Evolutionary conservation across 2,113 vertebrate genomes (phyloP).

Genomic region (Myiagra hebetior): DNA sequence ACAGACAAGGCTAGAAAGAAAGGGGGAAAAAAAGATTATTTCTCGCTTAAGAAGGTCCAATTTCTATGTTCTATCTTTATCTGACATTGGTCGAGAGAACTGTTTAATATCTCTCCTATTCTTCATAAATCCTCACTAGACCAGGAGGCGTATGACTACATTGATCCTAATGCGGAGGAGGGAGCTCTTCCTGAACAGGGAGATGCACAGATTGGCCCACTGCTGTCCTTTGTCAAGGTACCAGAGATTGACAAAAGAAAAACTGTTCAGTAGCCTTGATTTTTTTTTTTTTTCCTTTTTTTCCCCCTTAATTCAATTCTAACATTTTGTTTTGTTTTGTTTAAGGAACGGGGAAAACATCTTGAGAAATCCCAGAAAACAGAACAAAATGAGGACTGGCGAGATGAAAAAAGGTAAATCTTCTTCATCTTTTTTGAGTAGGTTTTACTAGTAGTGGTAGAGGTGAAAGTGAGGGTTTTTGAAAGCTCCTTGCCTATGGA

Average conservation of each 20-base stretch:
- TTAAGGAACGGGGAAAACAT: conserved; percentile 85
- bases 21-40: neutral
- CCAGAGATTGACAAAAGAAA: neutral
- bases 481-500: neutral
- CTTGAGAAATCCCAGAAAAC: conserved; percentile 84
- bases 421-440: neutral
- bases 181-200: conserved; percentile 82
- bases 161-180: conserved; percentile 87
- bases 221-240: conserved; percentile 91
- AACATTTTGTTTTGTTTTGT: neutral
- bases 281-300: too few species aligned
- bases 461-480: neutral
- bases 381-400: conserved; percentile 83
- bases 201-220: conserved; percentile 76
- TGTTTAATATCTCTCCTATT: neutral
- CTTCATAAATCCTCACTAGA: conserved; percentile 74
- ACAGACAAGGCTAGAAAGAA: neutral
- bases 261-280: neutral
- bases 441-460: neutral
- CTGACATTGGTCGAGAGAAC: neutral
- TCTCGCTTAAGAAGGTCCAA: neutral
- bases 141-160: conserved; percentile 92
- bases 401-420: conserved; percentile 85
- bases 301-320: neutral
- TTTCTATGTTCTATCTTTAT: neutral